Percentiles rank a stretch among this genome's conserved stretches.
phyloP scores from a whole-genome alignment of 1,140 invertebrate species.

The Homalodisca vitripennis region DNA sequence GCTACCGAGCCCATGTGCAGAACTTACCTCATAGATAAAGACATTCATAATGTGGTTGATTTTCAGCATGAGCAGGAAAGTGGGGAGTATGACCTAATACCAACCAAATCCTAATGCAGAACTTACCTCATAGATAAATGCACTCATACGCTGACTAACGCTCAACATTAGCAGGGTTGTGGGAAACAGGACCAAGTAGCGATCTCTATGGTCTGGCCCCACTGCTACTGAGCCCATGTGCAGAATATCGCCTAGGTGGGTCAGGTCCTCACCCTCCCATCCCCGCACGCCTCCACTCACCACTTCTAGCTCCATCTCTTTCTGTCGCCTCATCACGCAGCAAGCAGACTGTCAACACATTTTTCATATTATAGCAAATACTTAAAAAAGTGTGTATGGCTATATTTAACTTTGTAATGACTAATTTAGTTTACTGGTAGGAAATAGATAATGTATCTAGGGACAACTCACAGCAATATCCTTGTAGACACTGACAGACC shows the following conservation, averaged over 20 bases:
- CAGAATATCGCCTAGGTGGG: constrained; percentile 71
- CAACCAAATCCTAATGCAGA: background rate
- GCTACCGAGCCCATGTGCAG: constrained; percentile 85
- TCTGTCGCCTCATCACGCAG: constrained; percentile 82
- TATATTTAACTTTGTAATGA: too few species aligned
- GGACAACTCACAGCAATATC: constrained; percentile 88
- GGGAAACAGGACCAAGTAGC: constrained; percentile 91
- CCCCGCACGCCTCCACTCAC: constrained; percentile 87
- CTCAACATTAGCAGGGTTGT: constrained; percentile 85
- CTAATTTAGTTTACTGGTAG: too few species aligned
- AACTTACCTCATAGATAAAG: too few species aligned
- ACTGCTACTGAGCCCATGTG: constrained; percentile 86
- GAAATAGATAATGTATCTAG: too few species aligned
- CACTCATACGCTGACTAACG: constrained; percentile 86
- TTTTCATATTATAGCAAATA: background rate
- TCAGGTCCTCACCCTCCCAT: constrained; percentile 90
- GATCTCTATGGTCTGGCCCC: constrained; percentile 76
- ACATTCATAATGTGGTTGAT: too few species aligned
- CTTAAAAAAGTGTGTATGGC: background rate
- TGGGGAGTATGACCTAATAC: too few species aligned
- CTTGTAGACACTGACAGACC: constrained; percentile 91
- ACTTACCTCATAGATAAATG: constrained; percentile 92
- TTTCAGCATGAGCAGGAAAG: too few species aligned
- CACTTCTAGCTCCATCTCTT: constrained; percentile 94
- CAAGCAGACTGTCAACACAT: constrained; percentile 76